A percentile compares a stretch with the other conserved stretches of the same genome.
Evolutionary conservation across 1,140 invertebrate genomes (phyloP).

Genomic region (Apis mellifera): DNA sequence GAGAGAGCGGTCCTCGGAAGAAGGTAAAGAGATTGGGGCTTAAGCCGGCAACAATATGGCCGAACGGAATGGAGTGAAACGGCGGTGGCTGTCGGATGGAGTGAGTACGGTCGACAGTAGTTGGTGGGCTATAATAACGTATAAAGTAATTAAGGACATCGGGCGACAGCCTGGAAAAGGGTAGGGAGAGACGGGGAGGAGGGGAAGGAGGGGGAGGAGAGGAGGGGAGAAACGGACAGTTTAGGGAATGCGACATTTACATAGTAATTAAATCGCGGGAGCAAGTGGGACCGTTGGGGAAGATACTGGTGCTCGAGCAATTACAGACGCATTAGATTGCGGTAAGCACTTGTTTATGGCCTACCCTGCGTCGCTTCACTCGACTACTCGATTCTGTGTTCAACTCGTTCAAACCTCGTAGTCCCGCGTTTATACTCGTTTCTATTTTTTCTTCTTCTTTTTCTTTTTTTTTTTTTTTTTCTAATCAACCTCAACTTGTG

Average conservation of each 20-base stretch:
- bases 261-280: constrained; percentile 82
- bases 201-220: constrained; percentile 18
- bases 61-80: constrained; percentile 71
- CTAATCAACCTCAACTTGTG: not conserved
- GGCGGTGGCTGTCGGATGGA: constrained; percentile 65
- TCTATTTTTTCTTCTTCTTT: too few species aligned
- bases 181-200: constrained; percentile 25
- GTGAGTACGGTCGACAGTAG: constrained; percentile 74
- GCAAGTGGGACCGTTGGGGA: constrained; percentile 79
- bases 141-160: constrained; percentile 82
- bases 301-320: constrained; percentile 80
- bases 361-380: constrained; percentile 57
- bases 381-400: constrained; percentile 53
- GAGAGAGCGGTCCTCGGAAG: constrained; percentile 4
- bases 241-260: constrained; percentile 81
- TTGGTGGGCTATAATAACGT: constrained; percentile 80
- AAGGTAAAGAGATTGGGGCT: constrained; percentile 44
- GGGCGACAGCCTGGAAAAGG: constrained; percentile 75
- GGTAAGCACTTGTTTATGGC: constrained; percentile 82
- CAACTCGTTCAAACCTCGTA: constrained; percentile 39
- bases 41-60: constrained; percentile 64
- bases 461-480: too few species aligned
- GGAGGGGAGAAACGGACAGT: constrained; percentile 73
- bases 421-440: constrained; percentile 14
- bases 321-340: constrained; percentile 82